These are phyloP conservation scores for Procavia capensis DNA, from an alignment of 2,113 vertebrate genomes.

Conservation along the genomic window DNA sequence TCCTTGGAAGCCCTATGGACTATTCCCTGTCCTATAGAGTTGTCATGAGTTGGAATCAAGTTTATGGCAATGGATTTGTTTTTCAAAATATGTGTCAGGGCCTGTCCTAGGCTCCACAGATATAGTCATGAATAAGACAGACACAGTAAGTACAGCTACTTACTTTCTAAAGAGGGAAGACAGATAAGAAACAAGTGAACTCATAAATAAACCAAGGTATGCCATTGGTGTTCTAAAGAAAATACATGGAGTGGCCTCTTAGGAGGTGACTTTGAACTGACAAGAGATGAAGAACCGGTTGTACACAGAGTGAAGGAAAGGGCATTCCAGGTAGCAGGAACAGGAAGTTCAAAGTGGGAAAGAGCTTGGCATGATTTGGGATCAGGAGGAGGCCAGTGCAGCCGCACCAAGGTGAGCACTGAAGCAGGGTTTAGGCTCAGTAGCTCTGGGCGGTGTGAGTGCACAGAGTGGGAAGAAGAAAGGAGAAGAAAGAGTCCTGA, in stretches of 20 bases:
- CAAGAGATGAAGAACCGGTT: neutral
- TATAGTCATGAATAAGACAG: neutral
- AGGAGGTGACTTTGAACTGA: neutral
- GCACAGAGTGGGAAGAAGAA: neutral
- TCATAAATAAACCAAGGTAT: neutral
- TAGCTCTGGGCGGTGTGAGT: too few relatives aligned
- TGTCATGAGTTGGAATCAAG: too few relatives aligned
- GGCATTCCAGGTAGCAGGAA: neutral
- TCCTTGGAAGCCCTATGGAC: too few relatives aligned
- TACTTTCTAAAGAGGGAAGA: neutral
- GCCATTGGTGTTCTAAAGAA: neutral
- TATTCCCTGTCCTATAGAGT: too few relatives aligned
- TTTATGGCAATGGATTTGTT: too few relatives aligned
- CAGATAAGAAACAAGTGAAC: neutral
- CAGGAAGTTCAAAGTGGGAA: fast-evolving
- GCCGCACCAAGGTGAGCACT: neutral
- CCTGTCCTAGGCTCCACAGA: neutral
- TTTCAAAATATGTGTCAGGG: too few relatives aligned
- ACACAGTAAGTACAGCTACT: neutral
- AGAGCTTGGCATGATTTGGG: fast-evolving
- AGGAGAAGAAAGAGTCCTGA: neutral
- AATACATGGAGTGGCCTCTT: neutral
- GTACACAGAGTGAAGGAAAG: neutral
- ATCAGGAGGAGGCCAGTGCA: neutral
- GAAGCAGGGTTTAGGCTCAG: neutral